These are phyloP conservation scores for Danio kyathit DNA, from an alignment of 2,797 vertebrate genomes.

Conservation along the genomic window DNA sequence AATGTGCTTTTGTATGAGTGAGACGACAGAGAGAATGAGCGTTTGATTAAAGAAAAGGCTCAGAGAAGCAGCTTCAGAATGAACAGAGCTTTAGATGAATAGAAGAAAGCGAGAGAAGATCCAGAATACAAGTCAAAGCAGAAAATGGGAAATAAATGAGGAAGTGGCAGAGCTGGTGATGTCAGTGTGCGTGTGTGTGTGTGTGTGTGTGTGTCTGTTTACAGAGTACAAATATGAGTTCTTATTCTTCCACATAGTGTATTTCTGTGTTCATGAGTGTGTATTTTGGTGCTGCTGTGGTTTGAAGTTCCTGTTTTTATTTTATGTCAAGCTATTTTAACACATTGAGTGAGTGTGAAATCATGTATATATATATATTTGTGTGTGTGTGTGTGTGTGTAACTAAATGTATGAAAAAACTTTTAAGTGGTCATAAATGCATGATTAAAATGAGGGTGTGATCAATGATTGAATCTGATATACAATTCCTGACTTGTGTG, in stretches of 20 bases:
- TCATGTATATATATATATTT: constrained; percentile 7
- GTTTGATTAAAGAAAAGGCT: constrained; percentile 31
- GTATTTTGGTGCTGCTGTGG: constrained; percentile 29
- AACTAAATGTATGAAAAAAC: constrained; percentile 19
- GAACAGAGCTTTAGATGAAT: constrained; percentile 37
- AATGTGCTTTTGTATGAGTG: too few relatives aligned
- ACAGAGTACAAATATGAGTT: neutral
- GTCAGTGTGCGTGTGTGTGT: neutral
- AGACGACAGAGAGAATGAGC: neutral
- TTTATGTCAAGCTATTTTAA: too few relatives aligned
- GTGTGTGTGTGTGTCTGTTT: neutral
- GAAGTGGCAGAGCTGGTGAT: neutral
- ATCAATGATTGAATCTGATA: constrained; percentile 23
- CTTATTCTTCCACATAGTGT: constrained; percentile 6
- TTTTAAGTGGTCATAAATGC: constrained; percentile 26
- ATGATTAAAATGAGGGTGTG: constrained; percentile 20
- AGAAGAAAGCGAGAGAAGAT: neutral
- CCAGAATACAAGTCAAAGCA: neutral
- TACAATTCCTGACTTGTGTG: constrained; percentile 18
- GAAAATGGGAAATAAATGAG: constrained; percentile 16
- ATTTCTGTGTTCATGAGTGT: constrained; percentile 32
- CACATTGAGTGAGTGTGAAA: neutral
- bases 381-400: too few relatives aligned
- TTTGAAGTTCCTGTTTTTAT: constrained; percentile 49
- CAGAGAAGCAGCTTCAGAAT: constrained; percentile 22